These are phyloP conservation scores for Zapornia atra DNA, from an alignment of 2,113 vertebrate species.

Conservation along the genomic window DNA sequence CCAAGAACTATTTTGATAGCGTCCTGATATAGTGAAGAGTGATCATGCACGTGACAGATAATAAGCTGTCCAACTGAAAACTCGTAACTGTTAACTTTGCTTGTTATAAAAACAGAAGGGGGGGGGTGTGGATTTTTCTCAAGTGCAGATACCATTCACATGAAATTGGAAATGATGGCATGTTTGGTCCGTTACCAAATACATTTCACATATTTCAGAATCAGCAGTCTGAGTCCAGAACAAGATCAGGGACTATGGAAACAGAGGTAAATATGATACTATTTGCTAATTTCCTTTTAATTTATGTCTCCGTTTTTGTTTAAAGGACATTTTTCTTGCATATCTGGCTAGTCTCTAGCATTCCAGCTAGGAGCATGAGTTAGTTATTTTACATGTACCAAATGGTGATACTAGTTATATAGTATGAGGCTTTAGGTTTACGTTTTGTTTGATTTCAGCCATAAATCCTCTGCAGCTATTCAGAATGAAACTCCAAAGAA, in stretches of 20 bases:
- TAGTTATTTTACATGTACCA: conserved; percentile 39
- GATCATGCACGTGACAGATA: not conserved
- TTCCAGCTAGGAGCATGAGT: conserved; percentile 38
- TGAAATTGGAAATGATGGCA: not conserved
- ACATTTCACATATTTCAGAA: conserved; percentile 78
- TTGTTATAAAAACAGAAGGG: not conserved
- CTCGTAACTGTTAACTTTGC: not conserved
- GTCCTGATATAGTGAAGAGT: not conserved
- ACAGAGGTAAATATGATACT: conserved; percentile 86
- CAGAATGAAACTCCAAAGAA: conserved; percentile 99
- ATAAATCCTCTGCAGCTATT: conserved; percentile 96
- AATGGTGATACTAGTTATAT: conserved; percentile 20
- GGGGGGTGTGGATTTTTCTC: not conserved
- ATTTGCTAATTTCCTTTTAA: conserved; percentile 22
- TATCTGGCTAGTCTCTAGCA: conserved; percentile 37
- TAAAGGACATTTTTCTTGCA: not conserved
- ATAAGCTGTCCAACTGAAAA: not conserved
- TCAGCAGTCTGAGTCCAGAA: conserved; percentile 95
- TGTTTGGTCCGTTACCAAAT: conserved; percentile 35
- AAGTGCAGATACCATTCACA: not conserved
- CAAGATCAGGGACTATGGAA: conserved; percentile 98
- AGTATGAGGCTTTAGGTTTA: conserved; percentile 64
- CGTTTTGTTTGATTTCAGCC: conserved; percentile 83
- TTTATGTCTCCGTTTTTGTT: not conserved
- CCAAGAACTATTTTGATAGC: not conserved